These are phyloP conservation scores for Nipponia nippon DNA, from an alignment of 2,113 vertebrate species.

Conservation along the genomic window DNA sequence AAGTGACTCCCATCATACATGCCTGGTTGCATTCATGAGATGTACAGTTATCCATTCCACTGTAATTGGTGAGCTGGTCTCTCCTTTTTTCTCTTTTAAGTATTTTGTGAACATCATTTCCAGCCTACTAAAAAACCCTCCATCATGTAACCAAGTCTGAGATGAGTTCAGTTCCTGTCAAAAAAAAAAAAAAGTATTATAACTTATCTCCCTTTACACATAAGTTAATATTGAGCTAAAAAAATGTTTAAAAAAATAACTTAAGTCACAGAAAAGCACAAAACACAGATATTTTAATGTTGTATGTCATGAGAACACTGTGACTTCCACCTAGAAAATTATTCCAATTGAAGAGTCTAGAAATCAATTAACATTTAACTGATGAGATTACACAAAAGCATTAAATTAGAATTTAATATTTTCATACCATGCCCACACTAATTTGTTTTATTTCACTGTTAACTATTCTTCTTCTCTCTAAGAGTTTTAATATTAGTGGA, in stretches of 20 bases:
- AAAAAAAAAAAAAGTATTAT: neutral
- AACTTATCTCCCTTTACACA: slow-evolving; percentile 22
- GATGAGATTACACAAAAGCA: too few relatives aligned
- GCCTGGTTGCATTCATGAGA: slow-evolving; percentile 73
- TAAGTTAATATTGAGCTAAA: neutral
- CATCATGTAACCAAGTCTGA: slow-evolving; percentile 74
- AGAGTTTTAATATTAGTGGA: too few relatives aligned
- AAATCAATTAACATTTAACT: too few relatives aligned
- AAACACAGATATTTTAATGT: neutral
- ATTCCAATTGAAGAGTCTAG: too few relatives aligned
- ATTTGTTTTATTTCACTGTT: neutral
- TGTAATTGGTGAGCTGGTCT: slow-evolving; percentile 79
- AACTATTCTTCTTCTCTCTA: too few relatives aligned
- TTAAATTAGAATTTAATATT: too few relatives aligned
- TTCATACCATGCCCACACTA: too few relatives aligned
- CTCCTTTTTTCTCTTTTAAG: slow-evolving; percentile 80
- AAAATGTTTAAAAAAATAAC: neutral
- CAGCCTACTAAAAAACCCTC: slow-evolving; percentile 87
- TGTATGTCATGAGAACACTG: neutral
- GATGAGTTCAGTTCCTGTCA: slow-evolving; percentile 76
- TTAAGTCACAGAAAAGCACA: neutral
- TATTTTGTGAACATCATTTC: slow-evolving; percentile 87
- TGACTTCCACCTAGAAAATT: too few relatives aligned
- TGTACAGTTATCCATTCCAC: slow-evolving; percentile 75
- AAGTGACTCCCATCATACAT: slow-evolving; percentile 51